phyloP scores from a whole-genome alignment of 2,888 invertebrate species.

The Creontiades dilutus region DNA sequence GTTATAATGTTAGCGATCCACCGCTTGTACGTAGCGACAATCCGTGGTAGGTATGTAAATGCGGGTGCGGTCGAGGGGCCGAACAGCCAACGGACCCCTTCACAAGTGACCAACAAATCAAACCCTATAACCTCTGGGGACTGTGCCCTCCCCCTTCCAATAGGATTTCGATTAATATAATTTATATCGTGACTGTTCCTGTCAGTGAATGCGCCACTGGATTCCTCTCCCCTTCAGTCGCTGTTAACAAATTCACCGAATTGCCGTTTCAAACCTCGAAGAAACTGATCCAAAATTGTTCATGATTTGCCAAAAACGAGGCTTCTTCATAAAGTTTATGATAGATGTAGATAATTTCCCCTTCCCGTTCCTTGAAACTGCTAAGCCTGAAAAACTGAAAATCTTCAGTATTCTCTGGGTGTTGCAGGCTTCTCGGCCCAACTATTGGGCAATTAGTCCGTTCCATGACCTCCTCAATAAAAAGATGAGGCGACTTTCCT shows the following conservation, averaged over 20 bases:
- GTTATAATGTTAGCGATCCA: background rate
- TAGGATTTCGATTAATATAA: slow-evolving; percentile 25
- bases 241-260: background rate
- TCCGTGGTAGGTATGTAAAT: background rate
- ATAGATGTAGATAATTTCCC: no score
- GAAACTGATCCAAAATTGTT: no score
- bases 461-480: no score
- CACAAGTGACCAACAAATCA: slow-evolving; percentile 25
- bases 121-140: slow-evolving; percentile 8
- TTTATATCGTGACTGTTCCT: background rate
- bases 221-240: background rate
- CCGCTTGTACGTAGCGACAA: background rate
- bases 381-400: no score
- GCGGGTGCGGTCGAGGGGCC: background rate
- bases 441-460: no score
- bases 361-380: no score
- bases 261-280: background rate
- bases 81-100: background rate
- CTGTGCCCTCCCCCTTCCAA: background rate
- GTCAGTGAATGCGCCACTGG: background rate
- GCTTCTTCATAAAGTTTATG: no score
- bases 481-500: no score
- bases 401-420: no score
- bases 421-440: no score
- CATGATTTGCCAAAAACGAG: no score